Conservation (phyloP, 2,113 vertebrate genomes). For the Tor tambroides region DNA sequence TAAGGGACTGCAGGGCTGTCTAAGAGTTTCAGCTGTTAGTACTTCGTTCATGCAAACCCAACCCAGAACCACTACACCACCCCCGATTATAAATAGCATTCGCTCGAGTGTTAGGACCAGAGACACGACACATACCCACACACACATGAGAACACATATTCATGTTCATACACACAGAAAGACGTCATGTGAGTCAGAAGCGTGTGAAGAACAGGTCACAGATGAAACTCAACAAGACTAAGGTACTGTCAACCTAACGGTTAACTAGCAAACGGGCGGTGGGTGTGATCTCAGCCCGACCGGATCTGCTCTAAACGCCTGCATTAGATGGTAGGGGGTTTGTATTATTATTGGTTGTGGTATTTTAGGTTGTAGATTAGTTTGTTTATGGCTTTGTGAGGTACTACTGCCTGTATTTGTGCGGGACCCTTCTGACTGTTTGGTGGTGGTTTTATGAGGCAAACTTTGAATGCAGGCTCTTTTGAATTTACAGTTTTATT, state of each 20-base stretch:
- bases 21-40: constrained; percentile 23
- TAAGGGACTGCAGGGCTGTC: not conserved
- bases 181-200: constrained; percentile 64
- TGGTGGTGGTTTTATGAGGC: not conserved
- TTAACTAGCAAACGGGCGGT: not conserved
- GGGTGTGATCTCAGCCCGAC: not conserved
- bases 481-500: not conserved
- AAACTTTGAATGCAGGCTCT: not conserved
- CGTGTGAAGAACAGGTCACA: constrained; percentile 53
- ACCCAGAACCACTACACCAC: constrained; percentile 50
- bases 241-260: constrained; percentile 64
- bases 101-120: constrained; percentile 48
- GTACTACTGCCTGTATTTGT: not conserved
- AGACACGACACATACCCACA: constrained; percentile 35
- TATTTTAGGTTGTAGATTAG: not conserved
- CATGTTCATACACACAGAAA: constrained; percentile 48
- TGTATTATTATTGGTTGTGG: not conserved
- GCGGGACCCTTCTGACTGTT: not conserved
- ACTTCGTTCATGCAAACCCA: constrained; percentile 26
- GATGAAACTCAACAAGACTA: constrained; percentile 77
- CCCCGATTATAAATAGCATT: constrained; percentile 77
- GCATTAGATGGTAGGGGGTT: not conserved
- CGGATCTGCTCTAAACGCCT: not conserved
- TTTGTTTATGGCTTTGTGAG: not conserved
- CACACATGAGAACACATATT: constrained; percentile 18